Evolutionary conservation across 2,113 vertebrate species (phyloP).

Genomic region (Pipra filicauda): DNA sequence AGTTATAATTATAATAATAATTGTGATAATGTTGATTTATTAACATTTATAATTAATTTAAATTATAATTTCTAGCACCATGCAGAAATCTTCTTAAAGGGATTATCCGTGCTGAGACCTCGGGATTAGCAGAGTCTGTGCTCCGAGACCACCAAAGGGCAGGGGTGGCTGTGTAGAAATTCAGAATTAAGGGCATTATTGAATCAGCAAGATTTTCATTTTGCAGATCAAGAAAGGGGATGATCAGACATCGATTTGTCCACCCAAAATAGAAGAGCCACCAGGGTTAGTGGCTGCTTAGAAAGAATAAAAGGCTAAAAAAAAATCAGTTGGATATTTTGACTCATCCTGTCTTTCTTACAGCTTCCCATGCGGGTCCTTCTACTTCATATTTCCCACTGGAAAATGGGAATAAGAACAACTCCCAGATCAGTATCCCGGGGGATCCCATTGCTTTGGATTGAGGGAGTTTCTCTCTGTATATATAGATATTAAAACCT

Average conservation of each 20-base stretch:
- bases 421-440: background rate
- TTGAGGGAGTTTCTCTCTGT: background rate
- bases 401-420: background rate
- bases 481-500: background rate
- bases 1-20: no score
- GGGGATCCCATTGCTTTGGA: background rate
- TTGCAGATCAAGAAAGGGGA: background rate
- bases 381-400: background rate
- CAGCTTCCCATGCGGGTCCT: background rate
- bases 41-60: no score
- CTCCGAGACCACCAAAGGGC: background rate
- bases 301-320: background rate
- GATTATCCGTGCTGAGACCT: background rate
- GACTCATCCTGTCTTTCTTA: background rate
- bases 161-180: background rate
- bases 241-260: background rate
- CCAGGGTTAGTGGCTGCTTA: background rate
- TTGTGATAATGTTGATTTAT: no score
- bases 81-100: background rate
- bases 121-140: background rate
- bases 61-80: background rate
- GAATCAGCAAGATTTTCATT: background rate
- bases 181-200: background rate
- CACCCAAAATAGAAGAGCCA: background rate
- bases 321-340: background rate